These are phyloP conservation scores for Sinodicranocentrus sp. DNA, from an alignment of 2,888 invertebrate genomes.

Conservation along the genomic window DNA sequence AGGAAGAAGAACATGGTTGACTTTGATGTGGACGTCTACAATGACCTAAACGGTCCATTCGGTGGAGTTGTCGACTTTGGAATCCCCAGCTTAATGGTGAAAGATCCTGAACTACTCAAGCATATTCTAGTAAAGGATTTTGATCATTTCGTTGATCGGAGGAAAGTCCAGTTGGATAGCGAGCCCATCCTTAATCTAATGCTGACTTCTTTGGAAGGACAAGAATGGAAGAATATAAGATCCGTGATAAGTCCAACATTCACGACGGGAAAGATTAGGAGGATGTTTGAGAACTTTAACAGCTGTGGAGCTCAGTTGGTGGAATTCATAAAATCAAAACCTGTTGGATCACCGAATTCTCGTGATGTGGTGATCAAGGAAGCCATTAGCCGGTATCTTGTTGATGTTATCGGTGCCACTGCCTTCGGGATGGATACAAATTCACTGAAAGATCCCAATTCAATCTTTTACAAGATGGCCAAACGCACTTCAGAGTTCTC, in stretches of 20 bases:
- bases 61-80: conserved; percentile 68
- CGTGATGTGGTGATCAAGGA: conserved; percentile 67
- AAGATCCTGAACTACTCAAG: conserved; percentile 70
- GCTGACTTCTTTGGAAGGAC: conserved; percentile 63
- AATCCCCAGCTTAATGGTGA: conserved; percentile 54
- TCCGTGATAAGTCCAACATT: conserved; percentile 71
- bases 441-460: conserved; percentile 75
- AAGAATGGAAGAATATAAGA: conserved; percentile 72
- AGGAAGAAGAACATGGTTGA: conserved; percentile 39
- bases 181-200: conserved; percentile 68
- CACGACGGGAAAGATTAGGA: conserved; percentile 67
- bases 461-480: conserved; percentile 78
- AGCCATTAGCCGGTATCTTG: conserved; percentile 72
- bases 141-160: conserved; percentile 66
- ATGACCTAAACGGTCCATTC: conserved; percentile 4
- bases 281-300: conserved; percentile 73
- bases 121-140: conserved; percentile 73
- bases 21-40: conserved; percentile 40
- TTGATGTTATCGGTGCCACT: conserved; percentile 78
- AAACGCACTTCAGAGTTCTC: conserved; percentile 60
- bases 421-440: conserved; percentile 78
- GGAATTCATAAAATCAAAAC: conserved; percentile 60
- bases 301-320: conserved; percentile 56
- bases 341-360: conserved; percentile 24
- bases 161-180: conserved; percentile 49